A percentile compares a stretch with the other conserved stretches of the same genome.
Conservation (phyloP, 2,113 vertebrate species). For the Oreochromis spilurus region DNA sequence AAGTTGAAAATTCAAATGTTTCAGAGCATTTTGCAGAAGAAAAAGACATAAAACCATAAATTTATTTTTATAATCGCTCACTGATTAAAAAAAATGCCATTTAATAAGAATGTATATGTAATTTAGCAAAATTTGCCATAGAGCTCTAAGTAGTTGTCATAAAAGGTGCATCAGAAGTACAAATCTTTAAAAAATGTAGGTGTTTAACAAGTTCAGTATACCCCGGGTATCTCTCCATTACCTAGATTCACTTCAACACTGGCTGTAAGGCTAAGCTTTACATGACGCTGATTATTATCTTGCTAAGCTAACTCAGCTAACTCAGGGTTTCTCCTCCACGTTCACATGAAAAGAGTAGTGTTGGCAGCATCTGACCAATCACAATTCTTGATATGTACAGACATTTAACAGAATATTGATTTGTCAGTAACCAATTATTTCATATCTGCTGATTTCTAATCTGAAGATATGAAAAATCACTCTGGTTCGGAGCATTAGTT, state of each 20-base stretch:
- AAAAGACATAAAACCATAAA: neutral
- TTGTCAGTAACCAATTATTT: fast-evolving
- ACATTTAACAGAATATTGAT: neutral
- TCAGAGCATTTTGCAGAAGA: neutral
- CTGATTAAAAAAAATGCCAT: neutral
- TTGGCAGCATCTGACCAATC: neutral
- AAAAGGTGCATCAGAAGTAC: neutral
- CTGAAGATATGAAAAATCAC: neutral
- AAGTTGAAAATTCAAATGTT: fast-evolving
- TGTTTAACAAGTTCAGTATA: neutral
- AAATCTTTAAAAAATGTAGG: fast-evolving
- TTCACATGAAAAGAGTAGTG: fast-evolving
- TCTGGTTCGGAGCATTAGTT: neutral
- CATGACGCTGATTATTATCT: neutral
- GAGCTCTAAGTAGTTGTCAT: neutral
- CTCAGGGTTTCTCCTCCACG: neutral
- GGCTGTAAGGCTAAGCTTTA: neutral
- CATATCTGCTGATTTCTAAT: neutral
- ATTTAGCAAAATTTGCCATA: neutral
- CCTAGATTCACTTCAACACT: neutral
- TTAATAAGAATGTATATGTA: neutral
- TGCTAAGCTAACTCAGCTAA: neutral
- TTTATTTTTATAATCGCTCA: neutral
- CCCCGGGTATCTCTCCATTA: neutral
- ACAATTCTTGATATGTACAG: neutral